Conservation (phyloP, 1,140 invertebrate genomes). For the Aphis craccivora region DNA sequence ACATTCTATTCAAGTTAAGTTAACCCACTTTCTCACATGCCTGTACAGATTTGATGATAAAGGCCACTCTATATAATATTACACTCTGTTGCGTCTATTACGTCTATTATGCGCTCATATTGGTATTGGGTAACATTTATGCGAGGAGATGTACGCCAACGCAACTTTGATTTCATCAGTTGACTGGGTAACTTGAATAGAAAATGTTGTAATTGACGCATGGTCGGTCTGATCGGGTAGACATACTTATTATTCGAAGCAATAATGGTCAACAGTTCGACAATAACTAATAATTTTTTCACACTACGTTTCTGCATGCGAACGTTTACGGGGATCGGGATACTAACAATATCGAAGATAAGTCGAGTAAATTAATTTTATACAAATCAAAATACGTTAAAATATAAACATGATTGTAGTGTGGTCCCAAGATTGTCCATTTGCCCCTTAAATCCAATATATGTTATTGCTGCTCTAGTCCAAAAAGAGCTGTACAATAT, state of each 20-base stretch:
- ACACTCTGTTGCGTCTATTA: not conserved
- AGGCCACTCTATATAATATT: not conserved
- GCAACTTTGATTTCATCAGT: not conserved
- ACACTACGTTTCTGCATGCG: not conserved
- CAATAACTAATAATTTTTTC: not conserved
- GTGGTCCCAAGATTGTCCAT: conserved; percentile 51
- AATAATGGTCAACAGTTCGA: not conserved
- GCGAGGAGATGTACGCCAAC: not conserved
- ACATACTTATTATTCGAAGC: not conserved
- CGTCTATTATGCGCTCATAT: not conserved
- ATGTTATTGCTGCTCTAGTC: not conserved
- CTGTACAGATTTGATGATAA: not conserved
- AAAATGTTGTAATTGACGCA: not conserved
- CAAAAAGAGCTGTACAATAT: conserved; percentile 6
- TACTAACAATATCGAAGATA: not conserved
- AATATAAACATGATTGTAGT: conserved; percentile 43
- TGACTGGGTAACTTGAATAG: not conserved
- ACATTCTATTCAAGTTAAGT: not conserved
- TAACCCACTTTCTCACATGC: not conserved
- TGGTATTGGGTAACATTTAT: not conserved
- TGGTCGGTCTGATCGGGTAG: too few relatives aligned
- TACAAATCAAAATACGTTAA: conserved; percentile 12
- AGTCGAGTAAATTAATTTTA: conserved; percentile 17
- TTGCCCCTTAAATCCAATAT: conserved; percentile 47
- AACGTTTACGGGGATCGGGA: not conserved